phyloP scores from a whole-genome alignment of 92 coral and sea anemone genomes.

The Porites cylindrica region DNA sequence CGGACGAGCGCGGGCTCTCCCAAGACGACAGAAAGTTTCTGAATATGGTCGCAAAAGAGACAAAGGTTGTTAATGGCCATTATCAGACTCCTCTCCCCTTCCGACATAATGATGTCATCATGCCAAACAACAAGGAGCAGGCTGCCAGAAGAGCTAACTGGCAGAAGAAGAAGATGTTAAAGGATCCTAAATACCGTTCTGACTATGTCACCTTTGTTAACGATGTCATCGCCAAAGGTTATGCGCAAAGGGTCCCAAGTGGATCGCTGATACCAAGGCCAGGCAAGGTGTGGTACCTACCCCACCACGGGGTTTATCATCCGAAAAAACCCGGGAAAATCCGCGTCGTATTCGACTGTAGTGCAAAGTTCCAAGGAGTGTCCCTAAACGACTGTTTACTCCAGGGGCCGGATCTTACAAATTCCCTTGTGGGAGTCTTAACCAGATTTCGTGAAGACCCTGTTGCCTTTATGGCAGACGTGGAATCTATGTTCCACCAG shows the following conservation, averaged over 20 bases:
- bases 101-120: constrained; percentile 31
- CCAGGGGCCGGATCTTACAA: constrained; percentile 57
- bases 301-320: too few species aligned
- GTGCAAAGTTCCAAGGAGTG: constrained; percentile 56
- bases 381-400: constrained; percentile 67
- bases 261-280: too few species aligned
- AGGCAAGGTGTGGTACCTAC: too few species aligned
- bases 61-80: constrained; percentile 56
- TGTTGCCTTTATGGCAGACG: constrained; percentile 66
- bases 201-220: constrained; percentile 62
- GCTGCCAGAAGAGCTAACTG: constrained; percentile 61
- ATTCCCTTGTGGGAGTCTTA: constrained; percentile 65
- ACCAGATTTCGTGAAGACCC: constrained; percentile 60
- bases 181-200: constrained; percentile 40
- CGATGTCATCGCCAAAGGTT: constrained; percentile 61
- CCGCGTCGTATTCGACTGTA: constrained; percentile 71
- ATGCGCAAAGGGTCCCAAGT: too few species aligned
- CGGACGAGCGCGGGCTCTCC: constrained; percentile 58
- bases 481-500: constrained; percentile 71
- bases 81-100: constrained; percentile 75
- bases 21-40: constrained; percentile 72
- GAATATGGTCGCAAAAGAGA: constrained; percentile 40
- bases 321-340: too few species aligned
- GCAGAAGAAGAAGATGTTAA: constrained; percentile 60
- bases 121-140: constrained; percentile 71